Base-by-base conservation (phyloP, 2,888 invertebrate species). In the Osmoderma eremita region DNA sequence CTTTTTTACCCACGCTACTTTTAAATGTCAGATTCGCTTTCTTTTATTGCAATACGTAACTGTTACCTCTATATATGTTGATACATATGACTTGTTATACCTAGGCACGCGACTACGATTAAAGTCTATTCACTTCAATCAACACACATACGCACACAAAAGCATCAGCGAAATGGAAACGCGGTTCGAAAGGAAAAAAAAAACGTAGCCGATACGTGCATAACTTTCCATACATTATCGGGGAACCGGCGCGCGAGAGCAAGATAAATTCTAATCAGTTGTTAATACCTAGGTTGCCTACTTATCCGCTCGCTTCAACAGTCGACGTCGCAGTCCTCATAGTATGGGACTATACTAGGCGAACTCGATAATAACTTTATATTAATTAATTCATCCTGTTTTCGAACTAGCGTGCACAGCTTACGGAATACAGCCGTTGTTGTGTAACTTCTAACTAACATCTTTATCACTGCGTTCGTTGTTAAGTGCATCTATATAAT, bases 241-340 rank as follows among this genome's bases (percentile, higher is more conserved):
- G 10, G 30, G 30, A 30, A 30, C 30, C 30, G 8, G 15, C 30
- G 13, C 17, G 63, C 30, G 63, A 63, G 51, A 63, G 63, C 63
- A 41, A 63, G 51, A 63, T 63, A 63, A 42, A 63, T 63, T 53
- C 51, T 63, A 63, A 63, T 63, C 51, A 63, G 63, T 42, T 63
- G 30, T 45, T 42, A 61, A 53, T 20, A 22, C 4, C 13, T 12
- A 63, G 20, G 63, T 17, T 63, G 39, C 30, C 30, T 51, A 49
- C 39, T 30, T 50, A 50, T 13, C 8, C 30, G 50, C 18, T 6
- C 6, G 30, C 30, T 30, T 30, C 6, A 10, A 6, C 30, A 30
- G 30, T 5, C 6, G 30, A 8, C 42, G n/a, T 20, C 8, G 6
- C 12, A 20, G 30, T 30, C 42, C 3, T 20, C 8, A 18, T 20